Evolutionary conservation across 2,113 vertebrate species (phyloP), one percentile per base, ranked within the genome.

Genomic region (Solea solea): DNA sequence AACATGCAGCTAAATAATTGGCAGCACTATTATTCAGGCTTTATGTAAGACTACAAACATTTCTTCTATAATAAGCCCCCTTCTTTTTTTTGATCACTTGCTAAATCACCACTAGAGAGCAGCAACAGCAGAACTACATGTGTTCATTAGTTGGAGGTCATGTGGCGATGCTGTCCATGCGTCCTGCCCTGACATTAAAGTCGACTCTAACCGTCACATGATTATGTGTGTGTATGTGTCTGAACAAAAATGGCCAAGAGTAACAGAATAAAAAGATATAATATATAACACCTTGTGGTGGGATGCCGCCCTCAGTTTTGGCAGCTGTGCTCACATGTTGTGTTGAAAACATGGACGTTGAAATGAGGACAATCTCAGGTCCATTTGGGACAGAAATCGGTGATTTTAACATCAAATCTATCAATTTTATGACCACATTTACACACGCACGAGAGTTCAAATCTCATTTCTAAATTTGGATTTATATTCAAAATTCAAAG

Each of bases 241-340:
- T 10, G n/a, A 5, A 44, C 42, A 44, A 4, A 44, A 67, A 74
- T 64, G 55, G 44, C 46, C 56, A 40, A 44, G 13, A 64, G 50
- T 34, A 34, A 34, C 51, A 42, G 0, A 41, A 48, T 48, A 52
- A 39, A 69, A 57, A 27, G 54, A 58, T 46, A 58, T 42, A 60
- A 56, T 2, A 13, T 46, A 59, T 46, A 64, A 69, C 82, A 75
- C 72, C 55, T 68, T 64, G 2, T 51, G 66, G 79, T 80, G 80
- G 69, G 73, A 86, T 64, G 46, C 71, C 83, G 63, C 81, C 76
- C 62, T 60, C 69, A 44, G 73, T 27, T 65, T 42, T 79, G 74
- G 58, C 79, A 58, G 69, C 68, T 78, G 56, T 11, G 3, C 44
- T 69, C 69, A 53, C 69, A 64, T 41, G 52, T n/a, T n/a, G n/a